Evolutionary conservation across 2,113 vertebrate genomes (phyloP), one percentile per base, ranked within the genome.

Genomic region (Siphamia tubifer): DNA sequence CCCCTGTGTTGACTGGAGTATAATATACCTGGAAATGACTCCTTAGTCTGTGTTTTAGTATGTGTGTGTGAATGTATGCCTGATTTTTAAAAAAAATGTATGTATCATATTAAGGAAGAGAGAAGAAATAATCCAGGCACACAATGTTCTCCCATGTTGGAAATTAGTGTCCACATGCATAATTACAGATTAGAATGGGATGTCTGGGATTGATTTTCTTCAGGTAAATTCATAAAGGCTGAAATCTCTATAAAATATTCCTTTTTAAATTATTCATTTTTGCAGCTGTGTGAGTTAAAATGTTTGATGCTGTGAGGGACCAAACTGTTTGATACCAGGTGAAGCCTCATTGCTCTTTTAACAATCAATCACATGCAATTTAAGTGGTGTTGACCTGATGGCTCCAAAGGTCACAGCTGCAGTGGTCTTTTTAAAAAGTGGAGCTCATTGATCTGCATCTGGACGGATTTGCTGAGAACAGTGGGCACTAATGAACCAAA

Each of bases 91-190:
- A n/a, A n/a, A n/a, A n/a, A n/a, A n/a, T 60, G 1, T 45, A 34
- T 53, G 27, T 45, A 52, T 60, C 62, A 62, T 30, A 30, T 49
- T 42, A 24, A 48, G n/a, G 42, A 39, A 66, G 36, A 28, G 47
- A 62, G 55, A n/a, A 63, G 32, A 63, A 52, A 73, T 5, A 43
- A 49, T 27, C 67, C 54, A 35, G 55, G 67, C 58, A 80, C 83
- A 77, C 55, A 54, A 4, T 67, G 56, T 84, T 71, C 75, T 79
- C 79, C 70, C 81, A 68, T 61, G 81, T 83, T 80, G 73, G 71
- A 86, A 90, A 90, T 91, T 68, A 82, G 60, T 62, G 68, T 84
- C 72, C 24, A 17, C 70, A 48, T 82, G 68, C 70, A 84, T 87
- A 86, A 90, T 91, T 87, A 84, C 77, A 72, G 64, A 56, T 82